These are phyloP conservation scores for Paramacrobiotus metropolitanus DNA, from an alignment of 1,140 invertebrate species.

Conservation along the genomic window DNA sequence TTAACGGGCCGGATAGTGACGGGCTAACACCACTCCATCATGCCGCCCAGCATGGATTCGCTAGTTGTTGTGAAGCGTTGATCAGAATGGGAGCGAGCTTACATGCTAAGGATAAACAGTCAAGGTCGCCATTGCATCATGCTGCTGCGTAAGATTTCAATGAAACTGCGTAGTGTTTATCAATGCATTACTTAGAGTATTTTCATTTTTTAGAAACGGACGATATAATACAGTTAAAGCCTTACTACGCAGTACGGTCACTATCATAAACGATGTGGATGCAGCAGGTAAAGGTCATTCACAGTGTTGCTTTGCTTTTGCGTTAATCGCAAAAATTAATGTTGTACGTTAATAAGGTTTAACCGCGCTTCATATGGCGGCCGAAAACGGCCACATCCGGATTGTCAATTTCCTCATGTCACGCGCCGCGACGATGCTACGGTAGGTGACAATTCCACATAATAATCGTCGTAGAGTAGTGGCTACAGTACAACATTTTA, in stretches of 20 bases:
- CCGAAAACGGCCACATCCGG: constrained; percentile 41
- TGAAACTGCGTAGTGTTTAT: not conserved
- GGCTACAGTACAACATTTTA: no score
- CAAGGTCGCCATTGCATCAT: not conserved
- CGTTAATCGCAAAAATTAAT: not conserved
- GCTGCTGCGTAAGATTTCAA: not conserved
- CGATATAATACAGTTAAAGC: not conserved
- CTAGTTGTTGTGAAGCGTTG: not conserved
- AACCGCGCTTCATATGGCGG: constrained; percentile 57
- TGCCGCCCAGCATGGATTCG: not conserved
- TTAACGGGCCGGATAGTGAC: not conserved
- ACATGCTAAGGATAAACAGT: not conserved
- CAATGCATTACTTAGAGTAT: no score
- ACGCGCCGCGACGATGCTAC: not conserved
- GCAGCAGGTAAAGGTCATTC: not conserved
- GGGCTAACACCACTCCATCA: not conserved
- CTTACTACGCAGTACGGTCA: not conserved
- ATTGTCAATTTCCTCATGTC: not conserved
- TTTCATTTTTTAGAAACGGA: no score
- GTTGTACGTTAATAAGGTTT: constrained; percentile 28
- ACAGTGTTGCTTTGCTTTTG: not conserved
- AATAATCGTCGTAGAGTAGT: no score
- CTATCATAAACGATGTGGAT: not conserved
- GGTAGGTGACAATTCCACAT: no score
- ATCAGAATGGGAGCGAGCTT: not conserved